Conservation (phyloP, 1,140 invertebrate genomes). For the Helicoverpa zea region DNA sequence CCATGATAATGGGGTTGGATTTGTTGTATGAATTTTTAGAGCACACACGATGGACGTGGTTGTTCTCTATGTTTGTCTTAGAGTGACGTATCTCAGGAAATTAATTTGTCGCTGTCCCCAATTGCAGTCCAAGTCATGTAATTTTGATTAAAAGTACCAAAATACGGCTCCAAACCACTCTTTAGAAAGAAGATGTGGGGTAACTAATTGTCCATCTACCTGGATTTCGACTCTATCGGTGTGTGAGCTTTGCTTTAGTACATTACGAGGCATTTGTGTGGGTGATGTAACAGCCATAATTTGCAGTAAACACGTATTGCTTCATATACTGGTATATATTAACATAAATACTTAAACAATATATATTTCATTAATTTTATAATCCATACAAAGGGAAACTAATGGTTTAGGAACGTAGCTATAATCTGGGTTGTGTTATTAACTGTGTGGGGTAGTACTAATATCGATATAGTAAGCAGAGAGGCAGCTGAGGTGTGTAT, state of each 20-base stretch:
- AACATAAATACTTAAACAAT: constrained; percentile 5
- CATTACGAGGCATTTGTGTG: constrained; percentile 65
- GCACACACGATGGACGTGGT: constrained; percentile 11
- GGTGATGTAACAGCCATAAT: constrained; percentile 85
- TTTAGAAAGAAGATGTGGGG: too few relatives aligned
- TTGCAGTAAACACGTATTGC: constrained; percentile 51
- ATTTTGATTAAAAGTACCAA: too few relatives aligned
- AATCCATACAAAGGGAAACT: constrained; percentile 13
- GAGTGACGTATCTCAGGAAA: constrained; percentile 7
- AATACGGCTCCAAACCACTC: too few relatives aligned
- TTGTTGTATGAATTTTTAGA: constrained; percentile 11
- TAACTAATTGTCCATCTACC: too few relatives aligned
- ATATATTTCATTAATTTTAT: constrained; percentile 17
- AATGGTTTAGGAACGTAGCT: constrained; percentile 2
- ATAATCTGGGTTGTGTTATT: constrained; percentile 3
- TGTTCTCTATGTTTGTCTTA: constrained; percentile 9
- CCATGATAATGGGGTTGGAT: background rate
- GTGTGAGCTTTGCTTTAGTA: constrained; percentile 61
- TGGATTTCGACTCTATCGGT: constrained; percentile 12
- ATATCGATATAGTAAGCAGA: constrained; percentile 39
- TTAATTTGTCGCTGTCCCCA: background rate
- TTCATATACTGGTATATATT: constrained; percentile 41
- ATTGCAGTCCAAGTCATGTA: too few relatives aligned
- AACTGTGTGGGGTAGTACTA: constrained; percentile 14
- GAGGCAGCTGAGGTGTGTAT: constrained; percentile 71